Conservation (phyloP, 2,797 vertebrate genomes). For the Masticophis lateralis region DNA sequence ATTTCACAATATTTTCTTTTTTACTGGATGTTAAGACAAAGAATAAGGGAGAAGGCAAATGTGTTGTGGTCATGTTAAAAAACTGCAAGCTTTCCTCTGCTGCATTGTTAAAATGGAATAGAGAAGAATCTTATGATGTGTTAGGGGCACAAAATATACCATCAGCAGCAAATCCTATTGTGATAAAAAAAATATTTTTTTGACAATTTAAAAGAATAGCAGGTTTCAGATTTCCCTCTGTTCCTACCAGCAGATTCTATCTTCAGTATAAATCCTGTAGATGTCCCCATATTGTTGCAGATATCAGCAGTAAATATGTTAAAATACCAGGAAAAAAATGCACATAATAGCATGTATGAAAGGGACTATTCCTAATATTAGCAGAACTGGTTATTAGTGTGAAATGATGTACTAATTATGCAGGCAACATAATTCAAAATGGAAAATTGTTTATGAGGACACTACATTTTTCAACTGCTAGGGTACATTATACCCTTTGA, state of each 20-base stretch:
- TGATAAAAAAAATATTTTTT: not conserved
- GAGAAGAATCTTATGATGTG: not conserved
- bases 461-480: not conserved
- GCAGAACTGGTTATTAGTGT: not conserved
- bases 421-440: not conserved
- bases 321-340: not conserved
- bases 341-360: not conserved
- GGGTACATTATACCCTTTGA: not conserved
- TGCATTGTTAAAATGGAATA: not conserved
- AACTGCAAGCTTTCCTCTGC: not conserved
- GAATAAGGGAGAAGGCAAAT: not conserved
- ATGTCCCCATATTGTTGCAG: not conserved
- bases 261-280: not conserved
- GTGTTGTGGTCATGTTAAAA: not conserved
- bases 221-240: not conserved
- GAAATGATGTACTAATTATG: not conserved
- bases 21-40: not conserved
- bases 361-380: not conserved
- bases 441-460: not conserved
- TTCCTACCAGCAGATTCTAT: not conserved
- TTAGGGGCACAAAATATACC: not conserved
- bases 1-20: not conserved
- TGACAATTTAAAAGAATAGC: not conserved
- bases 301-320: not conserved
- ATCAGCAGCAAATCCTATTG: not conserved